phyloP scores from a whole-genome alignment of 1,140 invertebrate genomes.

The Meloidogyne exigua region DNA sequence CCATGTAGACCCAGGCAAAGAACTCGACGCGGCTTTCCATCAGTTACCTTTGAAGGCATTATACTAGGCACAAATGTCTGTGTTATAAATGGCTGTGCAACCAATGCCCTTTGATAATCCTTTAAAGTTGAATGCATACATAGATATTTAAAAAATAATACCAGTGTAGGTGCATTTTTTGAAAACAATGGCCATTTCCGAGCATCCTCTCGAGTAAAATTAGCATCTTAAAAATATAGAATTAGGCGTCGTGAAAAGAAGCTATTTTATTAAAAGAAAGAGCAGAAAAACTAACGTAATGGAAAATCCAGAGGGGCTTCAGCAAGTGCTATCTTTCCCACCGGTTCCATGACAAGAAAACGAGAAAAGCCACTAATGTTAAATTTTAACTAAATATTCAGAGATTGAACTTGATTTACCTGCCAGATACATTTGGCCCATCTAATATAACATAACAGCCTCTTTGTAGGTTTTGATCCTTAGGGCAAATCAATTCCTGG shows the following conservation, averaged over 20 bases:
- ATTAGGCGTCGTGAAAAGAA: too few relatives aligned
- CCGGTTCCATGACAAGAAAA: slow-evolving; percentile 14
- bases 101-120: slow-evolving; percentile 21
- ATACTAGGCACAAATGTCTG: slow-evolving; percentile 14
- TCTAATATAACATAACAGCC: slow-evolving; percentile 11
- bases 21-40: slow-evolving; percentile 17
- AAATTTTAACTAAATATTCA: not conserved
- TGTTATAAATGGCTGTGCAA: slow-evolving; percentile 23
- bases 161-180: slow-evolving; percentile 2
- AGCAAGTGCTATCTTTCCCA: not conserved
- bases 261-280: not conserved
- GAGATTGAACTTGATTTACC: not conserved
- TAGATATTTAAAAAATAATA: too few relatives aligned
- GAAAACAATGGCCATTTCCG: slow-evolving; percentile 20
- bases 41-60: slow-evolving; percentile 14
- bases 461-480: not conserved
- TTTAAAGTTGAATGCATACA: too few relatives aligned
- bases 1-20: slow-evolving; percentile 22
- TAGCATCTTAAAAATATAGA: slow-evolving; percentile 3
- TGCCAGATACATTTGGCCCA: not conserved
- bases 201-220: slow-evolving; percentile 25
- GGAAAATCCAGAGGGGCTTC: slow-evolving; percentile 18
- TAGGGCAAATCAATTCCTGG: slow-evolving; percentile 16
- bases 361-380: slow-evolving; percentile 21
- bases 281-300: slow-evolving; percentile 10